Conservation (phyloP, 30 jellyfish, hydroid and myxozoan species). For the Morbakka virulenta region DNA sequence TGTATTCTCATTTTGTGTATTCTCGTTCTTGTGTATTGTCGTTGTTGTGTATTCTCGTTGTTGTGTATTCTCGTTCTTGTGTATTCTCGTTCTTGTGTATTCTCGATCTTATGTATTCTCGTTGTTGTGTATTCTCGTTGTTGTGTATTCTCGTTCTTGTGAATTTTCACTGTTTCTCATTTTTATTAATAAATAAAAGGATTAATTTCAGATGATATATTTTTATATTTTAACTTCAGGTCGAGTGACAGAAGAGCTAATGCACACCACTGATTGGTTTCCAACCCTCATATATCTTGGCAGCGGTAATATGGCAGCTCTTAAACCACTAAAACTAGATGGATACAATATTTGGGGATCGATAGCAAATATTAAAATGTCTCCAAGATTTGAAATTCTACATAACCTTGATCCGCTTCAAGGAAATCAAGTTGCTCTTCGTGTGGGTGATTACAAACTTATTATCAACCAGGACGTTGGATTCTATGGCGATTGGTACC, state of each 20-base stretch:
- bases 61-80: too few species aligned
- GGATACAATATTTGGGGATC: slow-evolving; percentile 82
- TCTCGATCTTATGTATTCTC: too few species aligned
- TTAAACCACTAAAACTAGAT: slow-evolving; percentile 45
- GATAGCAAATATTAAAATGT: slow-evolving; percentile 42
- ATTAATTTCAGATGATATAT: too few species aligned
- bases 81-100: too few species aligned
- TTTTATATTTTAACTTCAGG: slow-evolving; percentile 75
- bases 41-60: too few species aligned
- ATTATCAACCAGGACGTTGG: slow-evolving; percentile 92
- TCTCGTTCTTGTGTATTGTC: too few species aligned
- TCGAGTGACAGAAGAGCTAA: slow-evolving; percentile 70
- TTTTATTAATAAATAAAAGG: too few species aligned
- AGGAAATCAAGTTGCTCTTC: slow-evolving; percentile 79
- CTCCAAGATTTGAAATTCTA: slow-evolving; percentile 83
- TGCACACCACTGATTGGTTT: slow-evolving; percentile 98
- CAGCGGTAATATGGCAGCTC: slow-evolving; percentile 50
- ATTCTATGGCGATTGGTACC: slow-evolving; percentile 93
- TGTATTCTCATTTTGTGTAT: too few species aligned
- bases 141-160: too few species aligned
- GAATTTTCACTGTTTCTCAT: too few species aligned
- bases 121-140: too few species aligned
- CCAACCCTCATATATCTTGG: slow-evolving; percentile 78
- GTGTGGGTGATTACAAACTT: slow-evolving; percentile 95
- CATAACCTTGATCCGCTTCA: slow-evolving; percentile 92